Evolutionary conservation across 2,888 invertebrate genomes (phyloP).

Genomic region (Sialis lutaria): DNA sequence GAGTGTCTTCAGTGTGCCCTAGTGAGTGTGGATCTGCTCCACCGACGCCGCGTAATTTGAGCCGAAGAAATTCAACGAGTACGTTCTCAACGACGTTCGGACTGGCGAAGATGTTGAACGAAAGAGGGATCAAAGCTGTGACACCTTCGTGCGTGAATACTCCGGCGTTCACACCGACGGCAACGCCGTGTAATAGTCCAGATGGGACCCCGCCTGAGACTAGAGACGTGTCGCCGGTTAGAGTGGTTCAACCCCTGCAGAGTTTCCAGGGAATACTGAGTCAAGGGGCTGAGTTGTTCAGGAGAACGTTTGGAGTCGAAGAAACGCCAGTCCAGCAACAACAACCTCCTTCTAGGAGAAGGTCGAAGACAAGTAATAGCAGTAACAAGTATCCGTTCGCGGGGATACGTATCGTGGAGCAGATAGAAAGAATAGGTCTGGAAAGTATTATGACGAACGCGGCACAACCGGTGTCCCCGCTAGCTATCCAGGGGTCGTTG

Average conservation of each 20-base stretch:
- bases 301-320: constrained; percentile 34
- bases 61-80: constrained; percentile 63
- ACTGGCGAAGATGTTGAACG: constrained; percentile 58
- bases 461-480: constrained; percentile 37
- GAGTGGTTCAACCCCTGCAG: constrained; percentile 16
- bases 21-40: constrained; percentile 30
- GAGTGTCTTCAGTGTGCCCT: constrained; percentile 46
- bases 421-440: constrained; percentile 49
- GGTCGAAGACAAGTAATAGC: not conserved
- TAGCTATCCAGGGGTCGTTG: constrained; percentile 41
- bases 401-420: constrained; percentile 40
- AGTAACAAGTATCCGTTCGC: constrained; percentile 20
- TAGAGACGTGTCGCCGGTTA: constrained; percentile 38
- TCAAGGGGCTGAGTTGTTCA: constrained; percentile 46
- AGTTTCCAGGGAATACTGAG: constrained; percentile 37
- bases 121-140: constrained; percentile 56
- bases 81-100: constrained; percentile 58
- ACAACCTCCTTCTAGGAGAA: not conserved
- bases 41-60: constrained; percentile 32
- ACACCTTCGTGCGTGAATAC: constrained; percentile 49
- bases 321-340: constrained; percentile 14
- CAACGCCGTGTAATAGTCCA: constrained; percentile 78
- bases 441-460: constrained; percentile 46
- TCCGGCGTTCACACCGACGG: constrained; percentile 61
- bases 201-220: constrained; percentile 42